phyloP scores from a whole-genome alignment of 2,113 vertebrate species.

The Aptenodytes forsteri region DNA sequence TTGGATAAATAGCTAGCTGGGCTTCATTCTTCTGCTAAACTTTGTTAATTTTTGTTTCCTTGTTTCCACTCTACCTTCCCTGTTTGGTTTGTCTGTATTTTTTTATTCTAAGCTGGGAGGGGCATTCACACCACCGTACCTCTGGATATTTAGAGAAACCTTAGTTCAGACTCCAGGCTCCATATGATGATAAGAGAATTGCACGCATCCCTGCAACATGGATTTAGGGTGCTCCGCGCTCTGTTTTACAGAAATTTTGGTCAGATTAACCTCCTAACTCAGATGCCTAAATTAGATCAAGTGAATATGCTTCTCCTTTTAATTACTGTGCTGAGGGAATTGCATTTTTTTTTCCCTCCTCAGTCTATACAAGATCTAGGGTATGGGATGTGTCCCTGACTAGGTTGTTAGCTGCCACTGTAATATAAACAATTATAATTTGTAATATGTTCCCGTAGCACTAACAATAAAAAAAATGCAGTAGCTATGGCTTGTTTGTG shows the following conservation, averaged over 20 bases:
- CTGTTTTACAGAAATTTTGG: not conserved
- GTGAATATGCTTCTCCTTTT: not conserved
- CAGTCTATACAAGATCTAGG: not conserved
- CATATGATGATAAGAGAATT: accelerated
- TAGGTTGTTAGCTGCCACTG: not conserved
- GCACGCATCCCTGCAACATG: not conserved
- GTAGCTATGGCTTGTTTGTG: not conserved
- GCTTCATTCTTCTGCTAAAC: not conserved
- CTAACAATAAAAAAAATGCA: not conserved
- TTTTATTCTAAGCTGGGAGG: not conserved
- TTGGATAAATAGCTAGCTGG: not conserved
- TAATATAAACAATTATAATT: not conserved
- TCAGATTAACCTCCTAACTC: not conserved
- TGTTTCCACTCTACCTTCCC: not conserved
- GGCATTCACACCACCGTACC: not conserved
- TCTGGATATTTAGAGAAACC: not conserved
- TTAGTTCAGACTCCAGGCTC: not conserved
- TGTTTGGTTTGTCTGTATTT: not conserved
- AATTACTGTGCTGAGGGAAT: not conserved
- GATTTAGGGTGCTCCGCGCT: not conserved
- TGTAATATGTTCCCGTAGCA: not conserved
- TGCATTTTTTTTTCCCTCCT: not conserved
- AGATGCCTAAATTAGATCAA: not conserved
- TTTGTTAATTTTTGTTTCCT: not conserved
- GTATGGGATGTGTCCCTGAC: not conserved